Evolutionary conservation across 2,113 vertebrate species (phyloP), one percentile per base, ranked within the genome.

Genomic region (Neogale vison): DNA sequence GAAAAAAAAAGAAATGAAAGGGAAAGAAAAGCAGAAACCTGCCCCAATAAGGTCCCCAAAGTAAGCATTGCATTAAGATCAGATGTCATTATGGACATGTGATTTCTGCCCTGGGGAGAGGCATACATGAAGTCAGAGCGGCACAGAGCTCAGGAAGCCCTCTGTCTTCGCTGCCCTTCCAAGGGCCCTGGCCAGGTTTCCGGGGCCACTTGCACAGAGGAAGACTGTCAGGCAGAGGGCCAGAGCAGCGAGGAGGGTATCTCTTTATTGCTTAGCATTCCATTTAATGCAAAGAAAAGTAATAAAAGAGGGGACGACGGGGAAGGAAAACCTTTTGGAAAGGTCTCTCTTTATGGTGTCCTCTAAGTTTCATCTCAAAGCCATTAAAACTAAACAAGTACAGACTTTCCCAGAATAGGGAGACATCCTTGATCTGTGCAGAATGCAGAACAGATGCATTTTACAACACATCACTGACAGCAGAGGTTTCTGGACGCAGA

Each of bases 301-400:
- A 92, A 91, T 21, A 59, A 72, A 79, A 52, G 47, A 80, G 21
- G 7, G 55, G 29, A 50, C 4, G 6, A 59, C 55, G 3, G 9
- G 59, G 57, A 67, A 76, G 34, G 18, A 10, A 87, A 76, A 23
- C 21, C 14, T 47, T 79, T 50, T 20, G 42, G 29, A 12, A 10
- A 36, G 26, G 2, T 87, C 26, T 71, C 52, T 92, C 86, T 65
- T 74, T 61, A 77, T 47, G 4, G 50, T 92, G 14, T n/a, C 31
- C 42, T 93, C 39, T 96, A 63, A 84, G 84, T 92, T 90, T 92
- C 21, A 81, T 67, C 61, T 88, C 50, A 85, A 76, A 63, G 4
- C 24, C 23, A 17, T 21, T 1, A 72, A 95, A 61, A 59, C 47
- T 86, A 47, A 72, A 42, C 61, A 63, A 77, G n/a, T 61, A 57